phyloP scores from a whole-genome alignment of 2,888 invertebrate species.

The Cecidostiba fungosa region DNA sequence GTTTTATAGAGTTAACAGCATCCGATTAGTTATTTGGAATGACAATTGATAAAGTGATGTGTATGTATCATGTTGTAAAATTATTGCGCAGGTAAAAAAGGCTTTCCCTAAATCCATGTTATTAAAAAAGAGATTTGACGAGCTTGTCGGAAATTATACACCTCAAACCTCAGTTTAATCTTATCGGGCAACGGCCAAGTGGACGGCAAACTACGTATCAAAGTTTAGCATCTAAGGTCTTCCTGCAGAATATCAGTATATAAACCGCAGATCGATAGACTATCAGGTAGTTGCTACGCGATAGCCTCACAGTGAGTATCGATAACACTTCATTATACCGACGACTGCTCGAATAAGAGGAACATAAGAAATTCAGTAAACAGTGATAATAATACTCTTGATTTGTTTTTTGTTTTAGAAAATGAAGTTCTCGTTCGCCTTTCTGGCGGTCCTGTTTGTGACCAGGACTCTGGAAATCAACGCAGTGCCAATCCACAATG shows the following conservation, averaged over 20 bases:
- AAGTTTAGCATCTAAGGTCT: slow-evolving; percentile 41
- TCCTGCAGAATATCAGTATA: slow-evolving; percentile 48
- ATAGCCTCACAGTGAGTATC: slow-evolving; percentile 64
- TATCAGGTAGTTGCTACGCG: slow-evolving; percentile 50
- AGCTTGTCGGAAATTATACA: slow-evolving; percentile 32
- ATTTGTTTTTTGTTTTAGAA: slow-evolving; percentile 43
- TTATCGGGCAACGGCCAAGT: slow-evolving; percentile 55
- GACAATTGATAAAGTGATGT: too few relatives aligned
- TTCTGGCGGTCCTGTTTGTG: slow-evolving; percentile 65
- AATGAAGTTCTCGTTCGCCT: slow-evolving; percentile 67
- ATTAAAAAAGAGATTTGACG: neutral
- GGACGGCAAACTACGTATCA: slow-evolving; percentile 49
- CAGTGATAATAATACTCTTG: neutral
- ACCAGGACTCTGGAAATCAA: slow-evolving; percentile 59
- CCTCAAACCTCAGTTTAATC: slow-evolving; percentile 50
- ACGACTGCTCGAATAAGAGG: neutral
- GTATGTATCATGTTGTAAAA: neutral
- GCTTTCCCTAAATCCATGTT: neutral
- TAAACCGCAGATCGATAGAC: slow-evolving; percentile 47
- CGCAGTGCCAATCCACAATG: slow-evolving; percentile 54
- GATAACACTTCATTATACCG: neutral
- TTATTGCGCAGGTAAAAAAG: neutral
- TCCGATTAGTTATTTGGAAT: neutral
- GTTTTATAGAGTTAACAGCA: neutral
- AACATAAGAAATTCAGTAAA: neutral